These are phyloP conservation scores for Teinopalpus imperialis DNA, from an alignment of 2,888 invertebrate species.

Conservation along the genomic window DNA sequence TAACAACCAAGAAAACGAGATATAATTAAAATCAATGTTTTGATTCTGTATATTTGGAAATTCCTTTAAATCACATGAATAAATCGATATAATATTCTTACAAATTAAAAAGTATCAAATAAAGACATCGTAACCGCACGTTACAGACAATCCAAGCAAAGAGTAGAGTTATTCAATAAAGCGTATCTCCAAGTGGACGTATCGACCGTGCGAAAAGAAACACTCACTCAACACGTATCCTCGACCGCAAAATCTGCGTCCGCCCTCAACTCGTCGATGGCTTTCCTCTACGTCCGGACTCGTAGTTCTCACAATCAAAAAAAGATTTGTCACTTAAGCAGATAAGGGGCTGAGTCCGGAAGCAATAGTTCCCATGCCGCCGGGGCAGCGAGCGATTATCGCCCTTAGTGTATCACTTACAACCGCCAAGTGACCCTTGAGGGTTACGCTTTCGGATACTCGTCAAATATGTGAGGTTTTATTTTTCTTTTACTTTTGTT, in stretches of 20 bases:
- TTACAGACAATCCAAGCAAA: neutral
- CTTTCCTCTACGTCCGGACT: slow-evolving; percentile 44
- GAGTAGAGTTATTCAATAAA: slow-evolving; percentile 8
- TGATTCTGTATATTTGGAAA: no score
- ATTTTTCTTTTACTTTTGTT: no score
- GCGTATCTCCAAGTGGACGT: slow-evolving; percentile 17
- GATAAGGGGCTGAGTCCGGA: slow-evolving; percentile 52
- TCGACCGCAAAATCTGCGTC: slow-evolving; percentile 36
- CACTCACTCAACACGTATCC: slow-evolving; percentile 25
- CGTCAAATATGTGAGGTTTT: slow-evolving; percentile 5
- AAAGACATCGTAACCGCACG: no score
- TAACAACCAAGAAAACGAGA: no score
- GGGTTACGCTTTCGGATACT: slow-evolving; percentile 45
- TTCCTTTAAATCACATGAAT: no score
- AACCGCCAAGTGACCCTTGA: slow-evolving; percentile 60
- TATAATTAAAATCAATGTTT: no score
- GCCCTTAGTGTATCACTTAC: slow-evolving; percentile 56
- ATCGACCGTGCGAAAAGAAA: slow-evolving; percentile 22
- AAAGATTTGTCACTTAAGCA: slow-evolving; percentile 76
- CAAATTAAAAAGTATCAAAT: no score
- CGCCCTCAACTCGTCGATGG: slow-evolving; percentile 39
- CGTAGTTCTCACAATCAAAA: slow-evolving; percentile 76
- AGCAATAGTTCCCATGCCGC: slow-evolving; percentile 64
- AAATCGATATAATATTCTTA: no score
- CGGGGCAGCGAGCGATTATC: slow-evolving; percentile 65